Evolutionary conservation across 2,113 vertebrate species (phyloP).

Genomic region (Empidonax alnorum): DNA sequence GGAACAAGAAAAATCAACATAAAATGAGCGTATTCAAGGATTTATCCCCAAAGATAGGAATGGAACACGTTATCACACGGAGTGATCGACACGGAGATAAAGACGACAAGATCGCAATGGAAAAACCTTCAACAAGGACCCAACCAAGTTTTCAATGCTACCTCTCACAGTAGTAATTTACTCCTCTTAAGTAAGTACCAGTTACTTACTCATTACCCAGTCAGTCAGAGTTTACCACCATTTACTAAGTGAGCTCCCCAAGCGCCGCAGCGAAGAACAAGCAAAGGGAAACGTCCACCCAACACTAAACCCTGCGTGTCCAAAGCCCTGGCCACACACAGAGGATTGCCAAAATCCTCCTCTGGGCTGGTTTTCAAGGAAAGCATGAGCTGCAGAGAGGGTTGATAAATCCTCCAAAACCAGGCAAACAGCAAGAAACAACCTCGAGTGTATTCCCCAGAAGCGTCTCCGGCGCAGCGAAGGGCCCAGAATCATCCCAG

Average conservation of each 20-base stretch:
- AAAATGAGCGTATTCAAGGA: not conserved
- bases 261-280: rapidly evolving
- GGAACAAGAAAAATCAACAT: conserved; percentile 8
- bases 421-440: not conserved
- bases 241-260: not conserved
- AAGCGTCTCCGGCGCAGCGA: rapidly evolving
- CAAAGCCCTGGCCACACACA: rapidly evolving
- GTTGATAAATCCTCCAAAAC: not conserved
- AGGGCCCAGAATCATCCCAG: rapidly evolving
- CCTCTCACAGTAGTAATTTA: not conserved
- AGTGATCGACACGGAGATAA: not conserved
- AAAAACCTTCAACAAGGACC: not conserved
- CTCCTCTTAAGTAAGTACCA: not conserved
- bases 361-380: not conserved
- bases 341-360: not conserved
- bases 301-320: rapidly evolving
- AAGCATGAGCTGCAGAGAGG: rapidly evolving
- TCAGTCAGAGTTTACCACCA: not conserved
- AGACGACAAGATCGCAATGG: rapidly evolving
- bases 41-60: not conserved
- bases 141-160: not conserved
- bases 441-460: not conserved
- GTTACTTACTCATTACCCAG: not conserved
- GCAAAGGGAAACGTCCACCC: rapidly evolving
- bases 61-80: rapidly evolving